A percentile compares a stretch with the other conserved stretches of the same genome.
Evolutionary conservation across 92 coral and sea anemone species (phyloP).

Genomic region (Actinernus sp.): DNA sequence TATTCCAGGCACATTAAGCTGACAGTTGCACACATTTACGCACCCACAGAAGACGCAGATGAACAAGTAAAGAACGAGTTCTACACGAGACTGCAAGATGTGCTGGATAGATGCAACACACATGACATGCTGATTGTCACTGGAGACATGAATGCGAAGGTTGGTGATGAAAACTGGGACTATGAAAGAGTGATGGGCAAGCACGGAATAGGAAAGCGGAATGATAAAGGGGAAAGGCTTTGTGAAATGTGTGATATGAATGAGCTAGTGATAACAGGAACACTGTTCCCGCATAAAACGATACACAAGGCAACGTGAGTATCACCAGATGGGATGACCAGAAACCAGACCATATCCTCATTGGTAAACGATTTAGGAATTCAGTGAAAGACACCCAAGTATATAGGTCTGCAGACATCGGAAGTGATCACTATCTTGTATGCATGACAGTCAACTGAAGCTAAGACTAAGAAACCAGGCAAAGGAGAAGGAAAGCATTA

Average conservation of each 20-base stretch:
- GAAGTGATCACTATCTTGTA: no score
- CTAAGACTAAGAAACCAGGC: no score
- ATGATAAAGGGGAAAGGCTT: conserved; percentile 37
- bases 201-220: conserved; percentile 17
- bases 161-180: conserved; percentile 14
- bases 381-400: conserved; percentile 52
- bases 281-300: conserved; percentile 19
- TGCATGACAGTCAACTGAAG: no score
- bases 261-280: conserved; percentile 1
- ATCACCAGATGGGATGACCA: conserved; percentile 1
- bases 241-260: conserved; percentile 1
- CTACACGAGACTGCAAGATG: conserved; percentile 11
- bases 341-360: conserved; percentile 45
- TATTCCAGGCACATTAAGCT: conserved; percentile 31
- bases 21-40: conserved; percentile 19
- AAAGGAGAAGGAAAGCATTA: no score
- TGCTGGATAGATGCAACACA: conserved; percentile 11
- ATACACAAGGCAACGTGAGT: no score
- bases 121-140: conserved; percentile 37
- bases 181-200: conserved; percentile 22
- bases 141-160: conserved; percentile 43
- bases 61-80: conserved; percentile 36
- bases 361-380: conserved; percentile 33
- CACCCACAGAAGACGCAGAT: conserved; percentile 42
- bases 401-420: conserved; percentile 48